Conservation (phyloP, 2,113 vertebrate genomes). For the Calidris pugnax region DNA sequence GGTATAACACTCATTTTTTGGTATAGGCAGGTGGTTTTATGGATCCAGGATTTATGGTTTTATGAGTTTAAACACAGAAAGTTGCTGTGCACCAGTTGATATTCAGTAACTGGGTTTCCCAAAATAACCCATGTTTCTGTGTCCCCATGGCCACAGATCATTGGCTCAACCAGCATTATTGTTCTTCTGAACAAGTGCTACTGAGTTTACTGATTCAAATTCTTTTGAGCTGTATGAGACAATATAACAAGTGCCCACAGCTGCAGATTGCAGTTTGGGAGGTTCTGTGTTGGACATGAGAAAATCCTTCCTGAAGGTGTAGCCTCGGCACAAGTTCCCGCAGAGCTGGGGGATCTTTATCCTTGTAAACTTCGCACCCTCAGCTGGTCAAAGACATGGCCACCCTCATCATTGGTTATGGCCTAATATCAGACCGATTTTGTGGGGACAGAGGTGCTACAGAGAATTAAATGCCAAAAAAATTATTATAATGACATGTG, state of each 20-base stretch:
- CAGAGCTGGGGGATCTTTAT: not conserved
- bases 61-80: not conserved
- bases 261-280: not conserved
- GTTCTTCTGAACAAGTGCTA: not conserved
- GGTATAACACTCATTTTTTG: not conserved
- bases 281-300: not conserved
- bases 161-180: not conserved
- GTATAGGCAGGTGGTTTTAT: not conserved
- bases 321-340: not conserved
- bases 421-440: not conserved
- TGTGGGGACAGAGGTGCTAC: not conserved
- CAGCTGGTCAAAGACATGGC: not conserved
- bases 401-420: not conserved
- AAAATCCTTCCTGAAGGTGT: not conserved
- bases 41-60: not conserved
- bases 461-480: not conserved
- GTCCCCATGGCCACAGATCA: not conserved
- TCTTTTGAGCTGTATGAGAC: not conserved
- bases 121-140: not conserved
- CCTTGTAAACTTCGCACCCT: not conserved
- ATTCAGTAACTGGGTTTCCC: not conserved
- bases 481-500: not conserved
- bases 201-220: not conserved
- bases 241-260: not conserved
- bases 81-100: not conserved